Percentiles rank a stretch among this genome's conserved stretches.
Evolutionary conservation across 2,797 vertebrate genomes (phyloP).

Genomic region (Parotocinclus haroldoi): DNA sequence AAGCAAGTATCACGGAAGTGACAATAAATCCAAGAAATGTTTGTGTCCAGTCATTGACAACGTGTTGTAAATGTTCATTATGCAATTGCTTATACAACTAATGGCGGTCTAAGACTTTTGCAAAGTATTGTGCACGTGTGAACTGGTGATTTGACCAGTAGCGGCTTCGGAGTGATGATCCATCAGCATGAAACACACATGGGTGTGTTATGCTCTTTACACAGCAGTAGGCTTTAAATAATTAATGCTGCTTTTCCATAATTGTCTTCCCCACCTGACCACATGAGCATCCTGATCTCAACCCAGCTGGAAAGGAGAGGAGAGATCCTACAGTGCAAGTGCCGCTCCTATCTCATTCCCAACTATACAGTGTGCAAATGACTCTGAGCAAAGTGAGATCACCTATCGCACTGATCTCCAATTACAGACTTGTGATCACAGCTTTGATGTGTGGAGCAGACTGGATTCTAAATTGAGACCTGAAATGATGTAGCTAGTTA

Average conservation of each 20-base stretch:
- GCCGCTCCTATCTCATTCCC: background rate
- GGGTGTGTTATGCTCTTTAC: slow-evolving; percentile 50
- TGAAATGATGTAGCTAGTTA: background rate
- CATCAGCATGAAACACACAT: slow-evolving; percentile 13
- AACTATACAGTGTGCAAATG: slow-evolving; percentile 10
- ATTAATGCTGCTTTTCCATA: slow-evolving; percentile 61
- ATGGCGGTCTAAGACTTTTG: too few species aligned
- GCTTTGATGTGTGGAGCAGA: slow-evolving; percentile 13
- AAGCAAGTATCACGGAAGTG: too few species aligned
- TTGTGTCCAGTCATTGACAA: too few species aligned
- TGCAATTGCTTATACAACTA: too few species aligned
- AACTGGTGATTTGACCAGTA: too few species aligned
- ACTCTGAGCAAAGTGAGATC: slow-evolving; percentile 21
- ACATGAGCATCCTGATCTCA: slow-evolving; percentile 40
- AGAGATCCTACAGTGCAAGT: background rate
- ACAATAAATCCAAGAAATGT: too few species aligned
- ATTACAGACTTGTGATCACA: slow-evolving; percentile 46
- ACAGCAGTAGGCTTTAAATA: slow-evolving; percentile 62
- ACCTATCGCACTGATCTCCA: slow-evolving; percentile 46
- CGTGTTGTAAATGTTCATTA: too few species aligned
- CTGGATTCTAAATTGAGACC: background rate
- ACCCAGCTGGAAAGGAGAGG: too few species aligned
- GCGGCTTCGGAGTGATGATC: slow-evolving; percentile 2
- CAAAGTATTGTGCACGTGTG: too few species aligned
- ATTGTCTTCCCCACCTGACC: slow-evolving; percentile 60